phyloP scores from a whole-genome alignment of 2,797 vertebrate genomes.

The Cryptoprocta ferox region DNA sequence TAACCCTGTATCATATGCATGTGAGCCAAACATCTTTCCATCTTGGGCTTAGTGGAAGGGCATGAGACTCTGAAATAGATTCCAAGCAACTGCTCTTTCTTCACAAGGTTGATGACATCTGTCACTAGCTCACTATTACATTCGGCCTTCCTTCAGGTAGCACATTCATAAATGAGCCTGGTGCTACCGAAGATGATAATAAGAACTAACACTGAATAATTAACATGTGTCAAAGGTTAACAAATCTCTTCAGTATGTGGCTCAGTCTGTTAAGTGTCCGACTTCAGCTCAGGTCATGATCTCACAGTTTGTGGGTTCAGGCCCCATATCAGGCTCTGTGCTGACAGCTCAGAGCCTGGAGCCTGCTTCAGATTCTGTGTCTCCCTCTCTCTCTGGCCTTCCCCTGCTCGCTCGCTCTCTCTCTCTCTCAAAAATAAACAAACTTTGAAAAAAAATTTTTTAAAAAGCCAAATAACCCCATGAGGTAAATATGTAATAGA shows the following conservation, averaged over 20 bases:
- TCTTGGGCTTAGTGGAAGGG: not conserved
- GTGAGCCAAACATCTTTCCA: slow-evolving; percentile 44
- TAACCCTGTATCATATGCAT: slow-evolving; percentile 26
- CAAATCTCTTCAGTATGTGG: not conserved
- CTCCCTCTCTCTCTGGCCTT: no score
- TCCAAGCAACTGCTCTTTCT: not conserved
- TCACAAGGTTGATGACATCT: not conserved
- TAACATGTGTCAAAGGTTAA: not conserved
- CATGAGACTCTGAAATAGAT: not conserved
- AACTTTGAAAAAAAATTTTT: no score
- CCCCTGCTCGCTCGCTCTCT: no score
- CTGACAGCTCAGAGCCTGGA: no score
- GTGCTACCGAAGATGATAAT: not conserved
- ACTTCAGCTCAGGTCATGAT: no score
- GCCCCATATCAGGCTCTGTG: no score
- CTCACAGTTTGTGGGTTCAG: no score
- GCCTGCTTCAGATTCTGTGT: no score
- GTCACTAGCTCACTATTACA: not conserved
- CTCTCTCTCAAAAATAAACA: no score
- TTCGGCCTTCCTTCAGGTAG: not conserved
- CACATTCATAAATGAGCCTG: not conserved
- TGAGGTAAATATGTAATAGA: not conserved
- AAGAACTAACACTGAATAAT: not conserved
- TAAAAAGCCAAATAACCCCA: not conserved
- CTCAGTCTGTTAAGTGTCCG: no score